These are phyloP conservation scores for Campopleginae sp. DNA, from an alignment of 2,888 invertebrate genomes.

Conservation along the genomic window DNA sequence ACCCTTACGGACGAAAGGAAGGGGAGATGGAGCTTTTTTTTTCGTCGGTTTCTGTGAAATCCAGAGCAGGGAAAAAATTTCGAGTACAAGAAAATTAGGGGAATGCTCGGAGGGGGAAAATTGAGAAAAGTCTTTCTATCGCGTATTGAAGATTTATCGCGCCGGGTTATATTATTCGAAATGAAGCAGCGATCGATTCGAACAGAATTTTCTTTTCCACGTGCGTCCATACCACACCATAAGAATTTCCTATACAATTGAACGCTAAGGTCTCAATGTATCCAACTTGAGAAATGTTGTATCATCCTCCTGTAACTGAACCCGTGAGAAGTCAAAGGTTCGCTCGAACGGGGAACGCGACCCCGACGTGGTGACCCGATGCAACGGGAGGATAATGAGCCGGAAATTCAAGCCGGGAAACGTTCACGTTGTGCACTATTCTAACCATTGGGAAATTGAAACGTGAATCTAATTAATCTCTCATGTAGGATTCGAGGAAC, in stretches of 20 bases:
- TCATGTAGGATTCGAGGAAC: slow-evolving; percentile 18
- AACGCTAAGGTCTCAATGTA: slow-evolving; percentile 49
- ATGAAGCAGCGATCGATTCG: slow-evolving; percentile 12
- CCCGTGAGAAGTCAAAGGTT: slow-evolving; percentile 59
- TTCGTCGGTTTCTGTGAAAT: not conserved
- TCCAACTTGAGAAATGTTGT: slow-evolving; percentile 16
- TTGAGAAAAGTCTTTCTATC: slow-evolving; percentile 1
- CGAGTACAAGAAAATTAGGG: not conserved
- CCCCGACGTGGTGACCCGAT: slow-evolving; percentile 58
- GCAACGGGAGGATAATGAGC: slow-evolving; percentile 57
- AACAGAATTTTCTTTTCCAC: slow-evolving; percentile 20
- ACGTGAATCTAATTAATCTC: slow-evolving; percentile 17
- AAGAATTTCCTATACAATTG: slow-evolving; percentile 15
- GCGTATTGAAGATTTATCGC: slow-evolving; percentile 19
- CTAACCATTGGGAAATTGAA: slow-evolving; percentile 23
- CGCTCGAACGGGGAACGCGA: slow-evolving; percentile 50
- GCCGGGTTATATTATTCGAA: not conserved
- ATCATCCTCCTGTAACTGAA: slow-evolving; percentile 42
- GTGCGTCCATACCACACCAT: not conserved
- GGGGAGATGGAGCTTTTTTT: slow-evolving; percentile 2
- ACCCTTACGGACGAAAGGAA: slow-evolving; percentile 5
- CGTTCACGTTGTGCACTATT: slow-evolving; percentile 2
- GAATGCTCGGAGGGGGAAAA: slow-evolving; percentile 7
- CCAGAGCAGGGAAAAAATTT: not conserved
- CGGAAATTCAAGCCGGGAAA: slow-evolving; percentile 60